Evolutionary conservation across 2,113 vertebrate genomes (phyloP).

Genomic region (Oreochromis aureus): DNA sequence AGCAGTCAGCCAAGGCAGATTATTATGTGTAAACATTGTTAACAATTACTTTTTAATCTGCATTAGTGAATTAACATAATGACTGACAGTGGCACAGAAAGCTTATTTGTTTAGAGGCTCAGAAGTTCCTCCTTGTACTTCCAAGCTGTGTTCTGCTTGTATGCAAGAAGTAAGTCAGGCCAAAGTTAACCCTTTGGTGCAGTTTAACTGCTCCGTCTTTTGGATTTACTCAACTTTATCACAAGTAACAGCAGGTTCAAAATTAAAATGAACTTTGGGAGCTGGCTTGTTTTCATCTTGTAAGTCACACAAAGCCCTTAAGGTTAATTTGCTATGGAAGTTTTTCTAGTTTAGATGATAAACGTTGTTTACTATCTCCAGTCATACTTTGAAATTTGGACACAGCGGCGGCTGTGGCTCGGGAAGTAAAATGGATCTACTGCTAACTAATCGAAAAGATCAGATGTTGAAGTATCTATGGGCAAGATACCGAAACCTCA

Average conservation of each 20-base stretch:
- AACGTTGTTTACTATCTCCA: neutral
- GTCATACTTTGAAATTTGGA: neutral
- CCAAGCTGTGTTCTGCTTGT: slow-evolving; percentile 10
- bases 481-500: neutral
- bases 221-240: neutral
- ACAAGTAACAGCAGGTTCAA: neutral
- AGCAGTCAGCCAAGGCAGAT: slow-evolving; percentile 66
- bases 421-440: neutral
- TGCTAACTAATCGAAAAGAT: neutral
- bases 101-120: slow-evolving; percentile 70
- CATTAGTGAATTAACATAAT: slow-evolving; percentile 74
- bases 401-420: neutral
- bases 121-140: slow-evolving; percentile 46
- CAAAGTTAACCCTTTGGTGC: neutral
- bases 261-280: neutral
- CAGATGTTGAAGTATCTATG: neutral
- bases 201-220: neutral
- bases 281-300: neutral
- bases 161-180: neutral
- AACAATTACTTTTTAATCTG: slow-evolving; percentile 76
- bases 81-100: slow-evolving; percentile 65
- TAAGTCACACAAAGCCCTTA: neutral
- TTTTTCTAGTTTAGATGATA: neutral
- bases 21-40: slow-evolving; percentile 71
- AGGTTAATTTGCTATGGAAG: neutral